phyloP scores from a whole-genome alignment of 2,888 invertebrate species.

The Anthrax anthrax region DNA sequence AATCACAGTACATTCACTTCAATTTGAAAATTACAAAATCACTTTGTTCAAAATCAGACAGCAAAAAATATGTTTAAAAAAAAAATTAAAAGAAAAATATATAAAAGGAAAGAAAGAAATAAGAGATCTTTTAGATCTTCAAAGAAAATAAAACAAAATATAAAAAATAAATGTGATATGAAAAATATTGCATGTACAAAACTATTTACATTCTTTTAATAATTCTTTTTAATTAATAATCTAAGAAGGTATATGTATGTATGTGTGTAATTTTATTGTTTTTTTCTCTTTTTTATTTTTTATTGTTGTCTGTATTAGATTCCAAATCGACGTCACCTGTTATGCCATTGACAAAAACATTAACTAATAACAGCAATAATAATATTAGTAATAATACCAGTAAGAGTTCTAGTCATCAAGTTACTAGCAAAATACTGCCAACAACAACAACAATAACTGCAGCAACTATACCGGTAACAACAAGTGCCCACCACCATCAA shows the following conservation, averaged over 20 bases:
- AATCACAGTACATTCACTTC: constrained; percentile 1
- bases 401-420: constrained; percentile 2
- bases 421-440: background rate
- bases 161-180: too few species aligned
- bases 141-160: too few species aligned
- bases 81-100: background rate
- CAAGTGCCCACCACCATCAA: background rate
- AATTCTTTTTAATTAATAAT: background rate
- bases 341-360: constrained; percentile 3
- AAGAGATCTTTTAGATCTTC: too few species aligned
- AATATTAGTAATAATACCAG: background rate
- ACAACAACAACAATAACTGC: background rate
- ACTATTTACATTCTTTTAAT: background rate
- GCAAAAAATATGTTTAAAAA: background rate
- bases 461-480: background rate
- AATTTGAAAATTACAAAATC: background rate
- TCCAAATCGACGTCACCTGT: constrained; percentile 2
- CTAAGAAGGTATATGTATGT: too few species aligned
- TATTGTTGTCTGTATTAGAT: background rate
- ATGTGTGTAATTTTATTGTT: too few species aligned
- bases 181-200: background rate
- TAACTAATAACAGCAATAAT: background rate
- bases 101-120: too few species aligned
- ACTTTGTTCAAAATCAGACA: background rate
- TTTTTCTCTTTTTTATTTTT: background rate